Conservation (phyloP, 2,797 vertebrate genomes). For the Chelon auratus region DNA sequence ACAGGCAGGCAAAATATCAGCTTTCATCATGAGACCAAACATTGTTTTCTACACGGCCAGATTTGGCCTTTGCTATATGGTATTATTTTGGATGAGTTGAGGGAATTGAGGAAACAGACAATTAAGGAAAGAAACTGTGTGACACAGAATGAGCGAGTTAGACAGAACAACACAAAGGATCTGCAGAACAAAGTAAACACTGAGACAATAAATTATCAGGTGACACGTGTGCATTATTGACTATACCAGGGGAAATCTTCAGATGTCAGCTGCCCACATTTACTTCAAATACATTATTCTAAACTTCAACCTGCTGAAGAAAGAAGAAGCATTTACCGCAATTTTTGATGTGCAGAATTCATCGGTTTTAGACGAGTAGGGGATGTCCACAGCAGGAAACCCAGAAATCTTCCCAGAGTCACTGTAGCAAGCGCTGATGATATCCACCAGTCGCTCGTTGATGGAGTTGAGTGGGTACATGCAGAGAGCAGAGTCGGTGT, state of each 20-base stretch:
- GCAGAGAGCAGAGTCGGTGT: slow-evolving; percentile 88
- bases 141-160: slow-evolving; percentile 29
- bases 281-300: slow-evolving; percentile 11
- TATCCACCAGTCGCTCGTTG: slow-evolving; percentile 87
- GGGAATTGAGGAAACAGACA: slow-evolving; percentile 22
- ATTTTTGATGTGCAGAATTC: slow-evolving; percentile 72
- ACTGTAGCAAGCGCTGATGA: slow-evolving; percentile 90
- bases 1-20: neutral
- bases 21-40: neutral
- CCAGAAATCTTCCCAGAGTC: slow-evolving; percentile 70
- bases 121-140: neutral
- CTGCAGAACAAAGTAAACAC: slow-evolving; percentile 32
- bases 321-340: slow-evolving; percentile 48
- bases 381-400: slow-evolving; percentile 87
- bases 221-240: slow-evolving; percentile 53
- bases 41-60: too few relatives aligned
- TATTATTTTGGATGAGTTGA: slow-evolving; percentile 27
- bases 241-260: slow-evolving; percentile 30
- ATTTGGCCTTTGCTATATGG: neutral
- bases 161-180: slow-evolving; percentile 22
- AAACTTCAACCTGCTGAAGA: slow-evolving; percentile 1
- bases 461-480: slow-evolving; percentile 89
- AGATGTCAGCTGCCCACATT: slow-evolving; percentile 4
- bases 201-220: slow-evolving; percentile 44
- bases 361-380: slow-evolving; percentile 82